Percentiles rank a stretch among this genome's conserved stretches.
Evolutionary conservation across 2,888 invertebrate species (phyloP).

Genomic region (Ferdinandea cuprea): DNA sequence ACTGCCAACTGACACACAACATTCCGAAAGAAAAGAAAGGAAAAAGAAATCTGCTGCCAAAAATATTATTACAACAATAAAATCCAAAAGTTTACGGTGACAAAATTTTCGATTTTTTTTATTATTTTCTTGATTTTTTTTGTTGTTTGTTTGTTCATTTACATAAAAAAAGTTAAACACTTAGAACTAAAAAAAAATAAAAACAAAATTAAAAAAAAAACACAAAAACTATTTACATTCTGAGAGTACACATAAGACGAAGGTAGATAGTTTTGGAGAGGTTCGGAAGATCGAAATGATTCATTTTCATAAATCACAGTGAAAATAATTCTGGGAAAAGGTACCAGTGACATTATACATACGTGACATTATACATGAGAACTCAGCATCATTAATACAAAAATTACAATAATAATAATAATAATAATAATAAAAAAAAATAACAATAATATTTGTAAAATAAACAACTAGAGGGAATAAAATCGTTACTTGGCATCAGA

Average conservation of each 20-base stretch:
- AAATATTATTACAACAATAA: conserved; percentile 10
- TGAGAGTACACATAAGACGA: conserved; percentile 53
- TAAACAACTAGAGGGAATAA: conserved; percentile 75
- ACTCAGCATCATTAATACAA: conserved; percentile 57
- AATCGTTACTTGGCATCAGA: conserved; percentile 75
- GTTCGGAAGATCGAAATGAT: conserved; percentile 64
- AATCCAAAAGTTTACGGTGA: conserved; percentile 57
- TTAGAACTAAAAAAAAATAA: conserved; percentile 60
- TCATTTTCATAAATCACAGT: conserved; percentile 55
- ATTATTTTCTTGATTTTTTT: conserved; percentile 70
- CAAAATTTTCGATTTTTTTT: conserved; percentile 74
- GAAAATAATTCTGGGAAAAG: conserved; percentile 67
- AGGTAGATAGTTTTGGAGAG: conserved; percentile 58
- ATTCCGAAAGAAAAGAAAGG: too few relatives aligned
- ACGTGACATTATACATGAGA: too few relatives aligned
- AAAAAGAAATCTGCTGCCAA: background rate
- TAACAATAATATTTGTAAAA: conserved; percentile 64
- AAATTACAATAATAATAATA: conserved; percentile 28
- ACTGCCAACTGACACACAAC: background rate
- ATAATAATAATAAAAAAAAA: conserved; percentile 56
- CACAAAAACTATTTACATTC: conserved; percentile 70
- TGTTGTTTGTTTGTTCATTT: conserved; percentile 65
- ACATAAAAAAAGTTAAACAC: conserved; percentile 65
- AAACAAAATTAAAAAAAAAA: conserved; percentile 34
- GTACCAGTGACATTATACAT: conserved; percentile 73